A percentile compares a stretch with the other conserved stretches of the same genome.
Conservation (phyloP, 2,888 invertebrate genomes). For the Pandemis heparana region DNA sequence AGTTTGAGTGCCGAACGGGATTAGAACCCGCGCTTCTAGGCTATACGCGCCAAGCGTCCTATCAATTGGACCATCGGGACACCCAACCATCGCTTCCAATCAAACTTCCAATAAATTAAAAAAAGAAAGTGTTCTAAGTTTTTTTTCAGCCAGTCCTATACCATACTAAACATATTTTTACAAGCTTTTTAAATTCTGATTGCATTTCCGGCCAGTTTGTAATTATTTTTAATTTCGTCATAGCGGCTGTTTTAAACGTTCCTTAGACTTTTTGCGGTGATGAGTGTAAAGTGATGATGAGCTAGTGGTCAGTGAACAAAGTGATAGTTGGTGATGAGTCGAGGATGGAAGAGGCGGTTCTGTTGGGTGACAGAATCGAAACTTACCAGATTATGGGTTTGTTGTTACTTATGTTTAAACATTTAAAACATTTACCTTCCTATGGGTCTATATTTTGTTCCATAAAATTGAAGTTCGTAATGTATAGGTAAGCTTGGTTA, state of each 20-base stretch:
- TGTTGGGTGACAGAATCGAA: conserved; percentile 70
- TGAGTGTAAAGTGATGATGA: conserved; percentile 33
- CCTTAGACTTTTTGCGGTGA: not conserved
- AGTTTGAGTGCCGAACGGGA: no score
- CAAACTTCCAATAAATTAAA: not conserved
- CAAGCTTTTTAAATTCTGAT: not conserved
- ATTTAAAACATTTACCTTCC: no score
- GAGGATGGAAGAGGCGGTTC: conserved; percentile 71
- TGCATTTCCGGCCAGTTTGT: conserved; percentile 18
- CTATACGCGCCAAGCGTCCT: no score
- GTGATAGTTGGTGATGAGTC: conserved; percentile 64
- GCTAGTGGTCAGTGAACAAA: conserved; percentile 44
- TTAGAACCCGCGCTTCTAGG: no score
- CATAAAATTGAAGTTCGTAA: no score
- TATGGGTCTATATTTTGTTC: no score
- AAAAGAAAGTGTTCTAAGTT: not conserved
- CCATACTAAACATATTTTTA: not conserved
- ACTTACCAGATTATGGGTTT: conserved; percentile 72
- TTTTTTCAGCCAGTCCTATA: not conserved
- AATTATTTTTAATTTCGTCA: not conserved
- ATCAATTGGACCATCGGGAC: no score
- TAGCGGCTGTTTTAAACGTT: conserved; percentile 24
- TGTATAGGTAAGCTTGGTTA: no score
- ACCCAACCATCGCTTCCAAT: not conserved
- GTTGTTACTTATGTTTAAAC: conserved; percentile 51